Evolutionary conservation across 2,113 vertebrate species (phyloP).

Genomic region (Narcine bancroftii): DNA sequence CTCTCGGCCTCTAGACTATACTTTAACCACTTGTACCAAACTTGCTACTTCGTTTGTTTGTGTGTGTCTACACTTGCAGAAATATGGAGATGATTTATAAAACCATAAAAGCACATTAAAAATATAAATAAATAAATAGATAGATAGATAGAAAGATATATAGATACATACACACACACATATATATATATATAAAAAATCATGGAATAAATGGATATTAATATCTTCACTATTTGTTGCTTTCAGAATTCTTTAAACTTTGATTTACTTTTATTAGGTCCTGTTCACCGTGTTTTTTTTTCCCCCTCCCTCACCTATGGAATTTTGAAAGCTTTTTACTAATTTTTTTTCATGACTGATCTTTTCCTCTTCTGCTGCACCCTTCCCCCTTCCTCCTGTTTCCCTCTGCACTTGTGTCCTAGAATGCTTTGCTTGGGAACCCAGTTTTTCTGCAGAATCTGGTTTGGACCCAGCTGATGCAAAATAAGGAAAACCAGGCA

Average conservation of each 20-base stretch:
- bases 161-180: no score
- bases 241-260: not conserved
- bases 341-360: not conserved
- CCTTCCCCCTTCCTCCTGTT: conserved; percentile 33
- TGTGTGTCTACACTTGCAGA: no score
- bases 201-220: not conserved
- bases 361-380: not conserved
- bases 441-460: conserved; percentile 47
- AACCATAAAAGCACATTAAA: no score
- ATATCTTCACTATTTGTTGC: not conserved
- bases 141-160: no score
- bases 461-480: conserved; percentile 63
- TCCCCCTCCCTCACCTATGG: not conserved
- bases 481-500: conserved; percentile 57
- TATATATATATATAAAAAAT: no score
- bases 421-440: conserved; percentile 64
- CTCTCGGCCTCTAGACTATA: no score
- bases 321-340: not conserved
- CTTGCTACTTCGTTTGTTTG: no score
- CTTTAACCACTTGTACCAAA: no score
- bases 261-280: no score
- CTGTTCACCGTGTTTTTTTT: not conserved
- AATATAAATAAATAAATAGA: no score
- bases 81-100: no score
- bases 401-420: conserved; percentile 46